These are phyloP conservation scores for Sinhomidia bicolor DNA, from an alignment of 2,888 invertebrate species.

Conservation along the genomic window DNA sequence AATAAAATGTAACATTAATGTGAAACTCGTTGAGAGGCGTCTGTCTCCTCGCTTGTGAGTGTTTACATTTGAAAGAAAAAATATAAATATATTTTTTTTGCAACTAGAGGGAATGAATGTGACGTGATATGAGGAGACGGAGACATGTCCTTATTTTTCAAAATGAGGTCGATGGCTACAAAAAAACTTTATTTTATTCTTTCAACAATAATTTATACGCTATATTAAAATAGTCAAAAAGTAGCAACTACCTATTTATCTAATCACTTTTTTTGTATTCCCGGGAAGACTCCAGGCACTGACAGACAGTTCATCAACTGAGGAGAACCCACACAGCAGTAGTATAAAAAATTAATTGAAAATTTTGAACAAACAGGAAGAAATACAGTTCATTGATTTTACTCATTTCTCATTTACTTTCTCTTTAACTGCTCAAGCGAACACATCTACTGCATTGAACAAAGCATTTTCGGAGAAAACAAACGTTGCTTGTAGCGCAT, in stretches of 20 bases:
- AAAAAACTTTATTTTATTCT: no score
- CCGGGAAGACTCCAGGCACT: background rate
- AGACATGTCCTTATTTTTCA: constrained; percentile 11
- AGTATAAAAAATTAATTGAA: constrained; percentile 26
- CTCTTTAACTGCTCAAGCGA: background rate
- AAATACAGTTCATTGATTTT: background rate
- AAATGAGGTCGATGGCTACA: constrained; percentile 3
- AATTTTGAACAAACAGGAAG: constrained; percentile 19
- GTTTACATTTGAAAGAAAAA: no score
- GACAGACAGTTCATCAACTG: constrained; percentile 16
- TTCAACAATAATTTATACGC: background rate
- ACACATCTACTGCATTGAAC: no score
- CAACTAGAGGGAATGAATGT: background rate
- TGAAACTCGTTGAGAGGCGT: no score
- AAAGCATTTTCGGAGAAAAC: no score
- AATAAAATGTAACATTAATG: no score
- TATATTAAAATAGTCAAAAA: no score
- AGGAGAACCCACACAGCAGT: background rate
- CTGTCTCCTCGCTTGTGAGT: no score
- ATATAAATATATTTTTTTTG: background rate
- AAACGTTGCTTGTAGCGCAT: background rate
- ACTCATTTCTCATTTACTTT: background rate
- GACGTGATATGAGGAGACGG: background rate
- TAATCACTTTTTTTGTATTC: background rate
- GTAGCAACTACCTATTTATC: background rate